Base-by-base conservation (phyloP, 2,797 vertebrate genomes). In the Mormyrus proboscirostris region DNA sequence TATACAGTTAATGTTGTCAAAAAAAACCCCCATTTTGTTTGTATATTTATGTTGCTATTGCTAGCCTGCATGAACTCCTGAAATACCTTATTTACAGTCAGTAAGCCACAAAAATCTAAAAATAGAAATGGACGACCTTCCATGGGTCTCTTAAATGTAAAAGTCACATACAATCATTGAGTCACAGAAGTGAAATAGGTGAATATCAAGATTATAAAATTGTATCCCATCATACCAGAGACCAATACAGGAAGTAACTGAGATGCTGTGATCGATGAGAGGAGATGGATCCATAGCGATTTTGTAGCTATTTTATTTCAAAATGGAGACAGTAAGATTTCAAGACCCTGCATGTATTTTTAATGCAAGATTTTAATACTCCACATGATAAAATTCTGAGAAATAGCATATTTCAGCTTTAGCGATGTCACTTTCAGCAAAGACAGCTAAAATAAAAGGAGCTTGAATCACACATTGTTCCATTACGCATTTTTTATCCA, bases 301-400 rank as follows among this genome's bases (percentile, higher is more conserved):
- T 79, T 79, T 79, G 38, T 69, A 79, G 38, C 33, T 41, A 79
- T 79, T 79, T 79, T 16, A 79, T 79, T 79, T 79, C 73, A 79
- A 79, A 79, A 79, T 44, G 44, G 33, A 79, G 73, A 44, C 14
- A n/a, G 73, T 79, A n/a, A 19, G 38, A 79, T 19, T 44, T 79
- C 16, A 79, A 38, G 73, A 69, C 65, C 65, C 65, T 69, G 10
- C 65, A 69, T 79, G 73, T 41, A 79, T 44, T 44, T 79, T 79
- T 44, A n/a, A 44, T 44, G 73, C 65, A 69, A 69, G 29, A 69
- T 69, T 69, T 33, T 69, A 33, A 79, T 41, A 79, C 38, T 19
- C 2, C 38, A 19, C 73, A 79, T 79, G 33, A 44, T 44, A 8
- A 79, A 44, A 44, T 8, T 62, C n/a, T 2, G 8, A 7, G 59